These are phyloP conservation scores for Pygoscelis adeliae DNA, from an alignment of 2,113 vertebrate species.

Conservation along the genomic window DNA sequence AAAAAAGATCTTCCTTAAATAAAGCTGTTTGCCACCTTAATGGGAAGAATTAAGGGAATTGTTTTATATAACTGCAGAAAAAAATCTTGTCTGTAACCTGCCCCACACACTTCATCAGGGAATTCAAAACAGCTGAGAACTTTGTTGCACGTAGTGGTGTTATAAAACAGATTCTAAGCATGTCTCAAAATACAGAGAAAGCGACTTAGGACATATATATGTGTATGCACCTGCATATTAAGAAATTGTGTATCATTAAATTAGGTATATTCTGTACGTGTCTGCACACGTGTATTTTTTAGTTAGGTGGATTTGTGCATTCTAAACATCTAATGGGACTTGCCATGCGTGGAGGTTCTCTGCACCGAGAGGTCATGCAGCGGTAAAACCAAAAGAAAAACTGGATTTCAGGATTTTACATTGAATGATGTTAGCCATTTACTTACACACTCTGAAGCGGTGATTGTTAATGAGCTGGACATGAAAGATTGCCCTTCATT, in stretches of 20 bases:
- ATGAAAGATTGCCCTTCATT: constrained; percentile 86
- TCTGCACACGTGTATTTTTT: neutral
- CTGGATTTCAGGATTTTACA: neutral
- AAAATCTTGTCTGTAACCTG: neutral
- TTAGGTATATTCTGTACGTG: too few relatives aligned
- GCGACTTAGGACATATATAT: neutral
- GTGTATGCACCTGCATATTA: neutral
- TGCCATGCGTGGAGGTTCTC: neutral
- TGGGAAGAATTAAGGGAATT: neutral
- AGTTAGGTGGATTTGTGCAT: neutral
- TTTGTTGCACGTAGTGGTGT: neutral
- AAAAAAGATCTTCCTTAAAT: neutral
- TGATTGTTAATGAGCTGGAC: constrained; percentile 83
- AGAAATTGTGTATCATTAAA: neutral
- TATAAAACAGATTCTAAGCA: neutral
- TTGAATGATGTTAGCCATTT: neutral
- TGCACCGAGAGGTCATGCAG: neutral
- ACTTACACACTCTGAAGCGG: constrained; percentile 92
- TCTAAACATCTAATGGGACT: neutral
- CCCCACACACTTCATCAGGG: neutral
- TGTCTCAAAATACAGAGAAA: neutral
- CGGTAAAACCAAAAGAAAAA: neutral
- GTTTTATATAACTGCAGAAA: neutral
- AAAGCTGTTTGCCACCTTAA: neutral
- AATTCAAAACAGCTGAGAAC: neutral